phyloP scores from a whole-genome alignment of 2,888 invertebrate species.

The Autographa gamma region DNA sequence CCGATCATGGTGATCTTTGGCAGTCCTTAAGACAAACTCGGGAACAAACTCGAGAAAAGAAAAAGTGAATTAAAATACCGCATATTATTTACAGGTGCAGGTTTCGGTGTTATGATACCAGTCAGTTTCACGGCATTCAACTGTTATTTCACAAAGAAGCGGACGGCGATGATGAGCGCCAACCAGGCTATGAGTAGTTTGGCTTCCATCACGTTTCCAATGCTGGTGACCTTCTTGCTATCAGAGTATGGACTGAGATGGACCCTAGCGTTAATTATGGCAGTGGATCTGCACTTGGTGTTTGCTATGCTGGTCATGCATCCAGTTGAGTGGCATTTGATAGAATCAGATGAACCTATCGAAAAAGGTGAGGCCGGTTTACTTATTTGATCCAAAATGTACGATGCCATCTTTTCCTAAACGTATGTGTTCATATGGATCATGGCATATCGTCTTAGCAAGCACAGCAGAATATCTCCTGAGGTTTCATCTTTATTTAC shows the following conservation, averaged over 20 bases:
- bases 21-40: too few relatives aligned
- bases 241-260: slow-evolving; percentile 92
- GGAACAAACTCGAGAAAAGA: too few relatives aligned
- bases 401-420: too few relatives aligned
- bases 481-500: too few relatives aligned
- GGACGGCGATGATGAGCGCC: slow-evolving; percentile 92
- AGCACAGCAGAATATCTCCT: too few relatives aligned
- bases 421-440: too few relatives aligned
- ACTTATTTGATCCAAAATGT: too few relatives aligned
- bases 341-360: slow-evolving; percentile 61
- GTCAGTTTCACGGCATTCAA: slow-evolving; percentile 93
- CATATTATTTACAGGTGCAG: slow-evolving; percentile 86
- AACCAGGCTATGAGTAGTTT: slow-evolving; percentile 92
- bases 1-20: too few relatives aligned
- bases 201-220: slow-evolving; percentile 91
- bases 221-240: slow-evolving; percentile 89
- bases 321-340: slow-evolving; percentile 92
- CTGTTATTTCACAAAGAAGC: slow-evolving; percentile 91
- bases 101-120: slow-evolving; percentile 92
- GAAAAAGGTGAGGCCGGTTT: slow-evolving; percentile 56
- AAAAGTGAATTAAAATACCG: too few relatives aligned
- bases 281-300: slow-evolving; percentile 90
- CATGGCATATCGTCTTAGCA: too few relatives aligned
- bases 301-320: slow-evolving; percentile 92
- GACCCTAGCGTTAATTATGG: slow-evolving; percentile 91